phyloP scores from a whole-genome alignment of 1,140 invertebrate species.

The Rhopalosiphum padi region DNA sequence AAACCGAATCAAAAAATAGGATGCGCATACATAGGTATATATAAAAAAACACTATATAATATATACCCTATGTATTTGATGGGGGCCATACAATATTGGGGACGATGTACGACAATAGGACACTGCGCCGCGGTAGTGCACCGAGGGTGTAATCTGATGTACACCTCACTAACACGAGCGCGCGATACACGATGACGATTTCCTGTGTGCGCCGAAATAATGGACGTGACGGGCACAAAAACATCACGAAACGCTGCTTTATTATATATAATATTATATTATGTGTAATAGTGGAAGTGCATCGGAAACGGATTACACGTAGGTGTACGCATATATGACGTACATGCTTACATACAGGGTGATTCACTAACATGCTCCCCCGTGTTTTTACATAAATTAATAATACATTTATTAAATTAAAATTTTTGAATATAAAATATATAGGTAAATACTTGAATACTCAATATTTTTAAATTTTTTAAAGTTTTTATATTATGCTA shows the following conservation, averaged over 20 bases:
- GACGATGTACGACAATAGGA: not conserved
- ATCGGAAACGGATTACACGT: not conserved
- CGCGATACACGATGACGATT: not conserved
- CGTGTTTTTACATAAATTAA: too few species aligned
- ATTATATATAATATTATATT: not conserved
- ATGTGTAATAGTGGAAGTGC: not conserved
- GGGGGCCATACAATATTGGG: not conserved
- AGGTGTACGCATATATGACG: not conserved
- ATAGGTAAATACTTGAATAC: too few species aligned
- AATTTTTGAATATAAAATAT: too few species aligned
- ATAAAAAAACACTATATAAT: not conserved
- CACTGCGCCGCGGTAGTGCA: not conserved
- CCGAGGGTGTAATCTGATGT: constrained; percentile 28
- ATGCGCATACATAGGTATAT: not conserved
- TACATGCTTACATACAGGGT: not conserved
- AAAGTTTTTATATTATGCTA: too few species aligned
- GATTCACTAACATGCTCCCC: not conserved
- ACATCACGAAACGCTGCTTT: not conserved
- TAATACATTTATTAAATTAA: too few species aligned
- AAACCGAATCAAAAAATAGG: not conserved
- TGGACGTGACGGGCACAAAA: not conserved
- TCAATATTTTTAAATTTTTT: too few species aligned
- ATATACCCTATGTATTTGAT: not conserved
- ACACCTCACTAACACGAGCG: not conserved
- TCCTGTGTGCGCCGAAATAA: not conserved